Base-by-base conservation (phyloP, 2,113 vertebrate genomes). In the Gasterosteus nipponicus region DNA sequence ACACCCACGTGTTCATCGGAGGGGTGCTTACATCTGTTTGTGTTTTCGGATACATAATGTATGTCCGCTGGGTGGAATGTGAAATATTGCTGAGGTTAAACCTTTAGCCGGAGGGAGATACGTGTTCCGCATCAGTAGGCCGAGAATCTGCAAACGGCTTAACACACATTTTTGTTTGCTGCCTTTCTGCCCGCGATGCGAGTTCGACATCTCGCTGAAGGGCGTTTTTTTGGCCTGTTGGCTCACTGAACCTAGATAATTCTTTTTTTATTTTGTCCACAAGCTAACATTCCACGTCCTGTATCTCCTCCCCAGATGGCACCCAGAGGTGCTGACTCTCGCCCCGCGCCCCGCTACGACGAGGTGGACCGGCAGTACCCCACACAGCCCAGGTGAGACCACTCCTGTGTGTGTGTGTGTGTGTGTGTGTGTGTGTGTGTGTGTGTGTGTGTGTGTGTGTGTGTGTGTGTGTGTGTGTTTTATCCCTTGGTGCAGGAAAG, bases 321-420 rank as follows among this genome's bases (percentile, higher is more conserved):
- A 75, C 94, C 87, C 85, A 96, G 95, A 91, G 93, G 93, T 82
- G 93, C 94, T 58, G 96, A 97, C 54, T 87, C 93, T 19, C 95
- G 87, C 7, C 76, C 90, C 0, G 92, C 89, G 58, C 92, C 94
- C 33, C 93, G 83, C 62, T 96, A 95, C 5, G 95, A 97, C 51
- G 96, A 96, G 6, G n/a, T 93, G 64, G 96, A 97, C 71, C 89
- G 94, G 10, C 95, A 95, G 56, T 94, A 96, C 10, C 89, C 93
- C 8, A 92, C 96, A 12, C 92, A 96, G 56, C 94, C 95, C 92
- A 97, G 96, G 97, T 99, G 95, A 82, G 88, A 47, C 46, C 9
- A 0, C 35, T 26, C 18, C 10, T 18, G 5, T 42, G 44, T 18
- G 16, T 16, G 58, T 60, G 18, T 31, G 38, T 64, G 58, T 60